These are phyloP conservation scores for Bufo bufo DNA, from an alignment of 2,113 vertebrate genomes.

Conservation along the genomic window DNA sequence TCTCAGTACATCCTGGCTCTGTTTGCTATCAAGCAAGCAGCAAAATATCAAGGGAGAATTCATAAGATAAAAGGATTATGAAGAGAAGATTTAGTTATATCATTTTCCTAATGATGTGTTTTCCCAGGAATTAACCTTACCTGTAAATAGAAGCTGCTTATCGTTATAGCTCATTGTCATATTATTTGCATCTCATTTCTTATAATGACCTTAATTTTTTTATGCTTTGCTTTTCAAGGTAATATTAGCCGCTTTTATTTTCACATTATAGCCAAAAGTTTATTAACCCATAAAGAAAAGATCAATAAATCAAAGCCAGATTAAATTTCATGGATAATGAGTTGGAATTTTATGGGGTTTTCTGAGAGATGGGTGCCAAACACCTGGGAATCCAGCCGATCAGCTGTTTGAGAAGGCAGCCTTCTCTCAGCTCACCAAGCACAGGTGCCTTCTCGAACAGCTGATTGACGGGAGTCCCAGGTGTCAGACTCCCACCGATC, in stretches of 20 bases:
- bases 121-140: constrained; percentile 43
- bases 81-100: constrained; percentile 17
- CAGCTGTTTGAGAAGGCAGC: too few relatives aligned
- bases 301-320: not conserved
- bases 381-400: too few relatives aligned
- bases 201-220: constrained; percentile 41
- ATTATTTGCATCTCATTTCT: constrained; percentile 44
- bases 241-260: constrained; percentile 31
- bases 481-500: too few relatives aligned
- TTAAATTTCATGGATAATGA: too few relatives aligned
- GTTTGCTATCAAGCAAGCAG: not conserved
- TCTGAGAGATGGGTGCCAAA: too few relatives aligned
- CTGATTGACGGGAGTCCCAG: too few relatives aligned
- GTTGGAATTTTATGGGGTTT: too few relatives aligned
- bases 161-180: constrained; percentile 42
- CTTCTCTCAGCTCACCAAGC: too few relatives aligned
- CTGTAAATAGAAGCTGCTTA: constrained; percentile 45
- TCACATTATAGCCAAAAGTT: not conserved
- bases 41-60: constrained; percentile 23
- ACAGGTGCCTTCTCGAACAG: too few relatives aligned
- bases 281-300: not conserved
- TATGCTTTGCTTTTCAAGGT: constrained; percentile 28
- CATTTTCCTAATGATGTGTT: constrained; percentile 22
- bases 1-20: not conserved
- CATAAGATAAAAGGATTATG: constrained; percentile 33